phyloP scores from a whole-genome alignment of 2,797 vertebrate species.

The Xenops minutus region DNA sequence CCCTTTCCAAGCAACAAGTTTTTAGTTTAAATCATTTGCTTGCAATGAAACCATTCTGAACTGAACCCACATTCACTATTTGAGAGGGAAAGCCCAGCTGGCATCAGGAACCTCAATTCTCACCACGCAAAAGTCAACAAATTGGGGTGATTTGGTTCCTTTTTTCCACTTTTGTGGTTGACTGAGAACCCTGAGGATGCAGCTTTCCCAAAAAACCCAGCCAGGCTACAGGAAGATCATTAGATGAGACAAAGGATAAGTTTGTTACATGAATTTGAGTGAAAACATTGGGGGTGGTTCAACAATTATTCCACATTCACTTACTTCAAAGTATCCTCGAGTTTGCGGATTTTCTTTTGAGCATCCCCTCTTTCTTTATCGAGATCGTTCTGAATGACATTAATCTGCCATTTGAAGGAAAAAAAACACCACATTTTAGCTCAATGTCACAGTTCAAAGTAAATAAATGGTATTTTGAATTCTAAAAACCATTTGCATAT shows the following conservation, averaged over 20 bases:
- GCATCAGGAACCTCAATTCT: not conserved
- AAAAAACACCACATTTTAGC: not conserved
- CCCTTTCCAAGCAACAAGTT: not conserved
- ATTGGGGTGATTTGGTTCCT: not conserved
- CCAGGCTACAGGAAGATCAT: not conserved
- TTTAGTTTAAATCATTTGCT: not conserved
- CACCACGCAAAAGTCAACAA: not conserved
- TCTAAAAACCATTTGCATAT: not conserved
- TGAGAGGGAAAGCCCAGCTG: not conserved
- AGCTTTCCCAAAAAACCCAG: not conserved
- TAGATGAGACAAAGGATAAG: not conserved
- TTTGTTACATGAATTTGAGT: not conserved
- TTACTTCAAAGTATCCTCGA: conserved; percentile 87
- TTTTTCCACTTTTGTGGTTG: not conserved
- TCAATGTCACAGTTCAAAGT: not conserved
- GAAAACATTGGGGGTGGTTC: not conserved
- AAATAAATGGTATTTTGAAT: not conserved
- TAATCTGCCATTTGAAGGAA: conserved; percentile 75
- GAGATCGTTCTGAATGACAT: conserved; percentile 77
- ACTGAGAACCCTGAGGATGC: not conserved
- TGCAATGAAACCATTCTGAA: not conserved
- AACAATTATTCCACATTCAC: conserved; percentile 21
- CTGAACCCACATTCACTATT: not conserved
- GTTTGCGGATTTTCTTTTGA: conserved; percentile 80
- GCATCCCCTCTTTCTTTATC: conserved; percentile 82